A percentile compares a stretch with the other conserved stretches of the same genome.
phyloP scores from a whole-genome alignment of 2,797 vertebrate genomes.

The Salmo trutta region DNA sequence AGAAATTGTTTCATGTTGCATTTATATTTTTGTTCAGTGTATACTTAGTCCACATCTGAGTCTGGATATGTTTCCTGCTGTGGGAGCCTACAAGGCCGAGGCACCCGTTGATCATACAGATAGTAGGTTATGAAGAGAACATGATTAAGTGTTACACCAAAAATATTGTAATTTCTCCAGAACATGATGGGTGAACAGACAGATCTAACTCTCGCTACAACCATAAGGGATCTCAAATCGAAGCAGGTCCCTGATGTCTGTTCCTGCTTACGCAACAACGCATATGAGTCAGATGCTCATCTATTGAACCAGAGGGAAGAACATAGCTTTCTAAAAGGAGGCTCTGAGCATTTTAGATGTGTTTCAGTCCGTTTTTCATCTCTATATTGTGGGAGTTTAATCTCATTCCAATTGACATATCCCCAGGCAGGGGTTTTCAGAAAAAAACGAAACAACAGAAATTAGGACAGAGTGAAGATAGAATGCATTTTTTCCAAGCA shows the following conservation, averaged over 20 bases:
- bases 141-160: constrained; percentile 24
- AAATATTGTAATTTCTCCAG: constrained; percentile 31
- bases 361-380: constrained; percentile 63
- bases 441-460: constrained; percentile 63
- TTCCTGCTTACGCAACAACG: constrained; percentile 67
- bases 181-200: background rate
- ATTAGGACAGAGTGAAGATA: constrained; percentile 68
- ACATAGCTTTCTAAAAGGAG: constrained; percentile 62
- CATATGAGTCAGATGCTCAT: constrained; percentile 71
- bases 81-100: constrained; percentile 12
- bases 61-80: constrained; percentile 30
- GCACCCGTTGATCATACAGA: constrained; percentile 6
- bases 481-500: constrained; percentile 38
- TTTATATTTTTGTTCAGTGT: background rate
- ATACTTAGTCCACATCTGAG: constrained; percentile 12
- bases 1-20: too few relatives aligned
- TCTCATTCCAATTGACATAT: constrained; percentile 76
- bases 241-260: constrained; percentile 55
- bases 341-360: constrained; percentile 69
- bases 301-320: constrained; percentile 65
- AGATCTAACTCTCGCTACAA: constrained; percentile 14
- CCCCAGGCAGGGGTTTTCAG: constrained; percentile 60
- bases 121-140: constrained; percentile 20
- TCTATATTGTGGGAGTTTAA: constrained; percentile 76
- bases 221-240: constrained; percentile 28